Percentiles rank a stretch among this genome's conserved stretches.
phyloP scores from a whole-genome alignment of 2,888 invertebrate genomes.

The Capitulum mitella region DNA sequence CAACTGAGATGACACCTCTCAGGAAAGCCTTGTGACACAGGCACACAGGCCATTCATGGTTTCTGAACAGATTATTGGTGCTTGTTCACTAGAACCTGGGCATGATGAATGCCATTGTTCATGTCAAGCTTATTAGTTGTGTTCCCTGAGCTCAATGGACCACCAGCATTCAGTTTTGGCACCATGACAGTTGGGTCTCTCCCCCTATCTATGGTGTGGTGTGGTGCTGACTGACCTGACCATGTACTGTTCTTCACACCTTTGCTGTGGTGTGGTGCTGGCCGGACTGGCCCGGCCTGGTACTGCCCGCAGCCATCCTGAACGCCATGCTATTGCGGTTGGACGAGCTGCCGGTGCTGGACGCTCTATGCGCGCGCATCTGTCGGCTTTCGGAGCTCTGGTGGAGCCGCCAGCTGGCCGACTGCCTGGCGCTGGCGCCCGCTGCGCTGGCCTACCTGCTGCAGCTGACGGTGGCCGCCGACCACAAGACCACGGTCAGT shows the following conservation, averaged over 20 bases:
- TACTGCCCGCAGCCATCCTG: background rate
- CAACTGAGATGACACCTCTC: background rate
- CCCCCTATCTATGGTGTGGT: background rate
- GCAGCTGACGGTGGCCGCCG: background rate
- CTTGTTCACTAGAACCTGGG: too few relatives aligned
- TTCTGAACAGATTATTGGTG: too few relatives aligned
- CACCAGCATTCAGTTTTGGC: too few relatives aligned
- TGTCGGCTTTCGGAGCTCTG: background rate
- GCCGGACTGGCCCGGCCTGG: background rate
- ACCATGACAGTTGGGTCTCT: background rate
- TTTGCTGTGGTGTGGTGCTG: background rate
- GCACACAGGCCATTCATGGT: too few relatives aligned
- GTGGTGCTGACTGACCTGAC: too few relatives aligned
- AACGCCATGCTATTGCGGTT: background rate
- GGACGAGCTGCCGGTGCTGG: slow-evolving; percentile 19
- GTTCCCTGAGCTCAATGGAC: background rate
- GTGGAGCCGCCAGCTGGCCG: background rate
- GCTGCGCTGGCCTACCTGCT: background rate
- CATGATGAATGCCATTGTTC: too few relatives aligned
- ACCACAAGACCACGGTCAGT: slow-evolving; percentile 18
- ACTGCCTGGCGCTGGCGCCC: background rate
- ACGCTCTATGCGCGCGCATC: background rate
- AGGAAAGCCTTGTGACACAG: too few relatives aligned
- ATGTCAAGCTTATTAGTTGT: too few relatives aligned
- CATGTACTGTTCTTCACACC: too few relatives aligned